A percentile compares a stretch with the other conserved stretches of the same genome.
phyloP scores from a whole-genome alignment of 2,888 invertebrate genomes.

The Zygogramma bicolorata region DNA sequence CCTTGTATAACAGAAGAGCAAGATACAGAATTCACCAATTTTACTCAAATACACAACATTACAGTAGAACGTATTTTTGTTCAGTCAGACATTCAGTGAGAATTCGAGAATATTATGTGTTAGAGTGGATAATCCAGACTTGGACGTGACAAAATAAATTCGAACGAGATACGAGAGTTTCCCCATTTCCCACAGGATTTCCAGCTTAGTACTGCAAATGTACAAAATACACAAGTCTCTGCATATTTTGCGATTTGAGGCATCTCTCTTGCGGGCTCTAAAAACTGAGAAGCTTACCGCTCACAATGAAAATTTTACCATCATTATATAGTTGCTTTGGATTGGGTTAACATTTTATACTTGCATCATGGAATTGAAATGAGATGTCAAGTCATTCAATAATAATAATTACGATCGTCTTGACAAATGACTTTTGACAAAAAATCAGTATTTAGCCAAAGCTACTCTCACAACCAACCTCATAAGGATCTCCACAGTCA shows the following conservation, averaged over 20 bases:
- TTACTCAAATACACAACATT: neutral
- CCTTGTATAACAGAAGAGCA: neutral
- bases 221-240: slow-evolving; percentile 18
- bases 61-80: neutral
- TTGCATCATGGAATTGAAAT: neutral
- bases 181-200: slow-evolving; percentile 18
- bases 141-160: slow-evolving; percentile 27
- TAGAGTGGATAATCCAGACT: slow-evolving; percentile 18
- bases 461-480: no score
- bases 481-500: no score
- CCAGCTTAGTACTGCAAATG: slow-evolving; percentile 23
- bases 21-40: neutral
- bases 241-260: slow-evolving; percentile 18
- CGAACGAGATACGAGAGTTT: slow-evolving; percentile 12
- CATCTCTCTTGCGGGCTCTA: slow-evolving; percentile 13
- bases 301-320: neutral
- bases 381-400: no score
- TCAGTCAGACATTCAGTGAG: slow-evolving; percentile 10
- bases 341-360: neutral
- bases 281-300: neutral
- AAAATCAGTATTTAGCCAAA: no score
- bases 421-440: no score
- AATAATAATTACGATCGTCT: no score
- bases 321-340: neutral
- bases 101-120: slow-evolving; percentile 23